A percentile compares a stretch with the other conserved stretches of the same genome.
These are phyloP conservation scores for Minunthozetes semirufus DNA, from an alignment of 2,888 invertebrate species.

Conservation along the genomic window DNA sequence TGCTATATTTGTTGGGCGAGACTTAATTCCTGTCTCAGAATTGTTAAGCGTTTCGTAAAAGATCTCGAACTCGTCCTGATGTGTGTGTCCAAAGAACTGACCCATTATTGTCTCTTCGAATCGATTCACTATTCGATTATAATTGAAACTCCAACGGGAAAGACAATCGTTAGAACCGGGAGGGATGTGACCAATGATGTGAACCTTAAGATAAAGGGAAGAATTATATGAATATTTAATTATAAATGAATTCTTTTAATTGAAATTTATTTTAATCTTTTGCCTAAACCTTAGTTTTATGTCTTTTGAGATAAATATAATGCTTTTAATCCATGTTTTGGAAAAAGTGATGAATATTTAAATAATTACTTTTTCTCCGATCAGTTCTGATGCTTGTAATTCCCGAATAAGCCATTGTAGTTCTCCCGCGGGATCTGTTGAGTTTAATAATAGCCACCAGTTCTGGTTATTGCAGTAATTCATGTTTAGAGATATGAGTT, in stretches of 20 bases:
- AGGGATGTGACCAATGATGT: slow-evolving; percentile 75
- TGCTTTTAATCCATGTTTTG: neutral
- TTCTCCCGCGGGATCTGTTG: slow-evolving; percentile 62
- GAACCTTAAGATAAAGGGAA: slow-evolving; percentile 53
- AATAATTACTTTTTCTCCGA: slow-evolving; percentile 55
- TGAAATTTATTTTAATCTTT: no score
- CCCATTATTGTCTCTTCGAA: slow-evolving; percentile 66
- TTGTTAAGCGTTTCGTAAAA: slow-evolving; percentile 49
- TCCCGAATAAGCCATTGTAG: slow-evolving; percentile 72
- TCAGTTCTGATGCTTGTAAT: slow-evolving; percentile 64
- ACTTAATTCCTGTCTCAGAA: neutral
- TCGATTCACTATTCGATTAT: slow-evolving; percentile 43
- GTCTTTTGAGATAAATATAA: no score
- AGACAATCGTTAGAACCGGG: slow-evolving; percentile 63
- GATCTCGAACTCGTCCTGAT: slow-evolving; percentile 86
- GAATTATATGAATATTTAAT: neutral
- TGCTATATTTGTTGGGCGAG: slow-evolving; percentile 58
- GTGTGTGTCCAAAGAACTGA: slow-evolving; percentile 84
- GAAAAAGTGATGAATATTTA: neutral
- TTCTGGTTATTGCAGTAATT: slow-evolving; percentile 69
- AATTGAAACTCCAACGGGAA: slow-evolving; percentile 56
- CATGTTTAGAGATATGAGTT: slow-evolving; percentile 70
- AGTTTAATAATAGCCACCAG: slow-evolving; percentile 48
- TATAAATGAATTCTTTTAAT: neutral
- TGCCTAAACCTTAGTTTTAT: no score